Evolutionary conservation across 1,140 invertebrate species (phyloP).

Genomic region (Solen grandis): DNA sequence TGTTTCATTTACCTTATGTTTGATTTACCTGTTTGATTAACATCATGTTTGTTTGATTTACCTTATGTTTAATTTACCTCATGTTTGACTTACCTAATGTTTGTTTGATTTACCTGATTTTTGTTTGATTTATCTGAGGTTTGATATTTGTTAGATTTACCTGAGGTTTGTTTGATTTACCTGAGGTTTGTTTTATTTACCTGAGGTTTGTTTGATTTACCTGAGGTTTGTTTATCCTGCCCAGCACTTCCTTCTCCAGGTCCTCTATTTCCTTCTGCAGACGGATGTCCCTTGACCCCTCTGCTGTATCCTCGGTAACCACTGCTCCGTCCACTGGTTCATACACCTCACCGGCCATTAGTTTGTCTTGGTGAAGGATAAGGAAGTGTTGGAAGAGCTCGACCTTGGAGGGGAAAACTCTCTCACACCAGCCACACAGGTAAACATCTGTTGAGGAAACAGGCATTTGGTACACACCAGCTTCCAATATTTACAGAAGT

Average conservation of each 20-base stretch:
- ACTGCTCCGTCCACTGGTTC: neutral
- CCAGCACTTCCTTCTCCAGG: constrained; percentile 48
- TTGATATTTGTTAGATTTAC: too few relatives aligned
- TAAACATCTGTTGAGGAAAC: constrained; percentile 38
- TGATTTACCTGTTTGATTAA: too few relatives aligned
- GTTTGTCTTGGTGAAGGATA: constrained; percentile 41
- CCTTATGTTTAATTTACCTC: too few relatives aligned
- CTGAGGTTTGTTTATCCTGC: neutral
- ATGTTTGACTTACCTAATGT: too few relatives aligned
- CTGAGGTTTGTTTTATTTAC: too few relatives aligned
- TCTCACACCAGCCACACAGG: constrained; percentile 52
- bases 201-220: too few relatives aligned
- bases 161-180: too few relatives aligned
- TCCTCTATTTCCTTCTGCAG: constrained; percentile 51
- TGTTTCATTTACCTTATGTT: too few relatives aligned
- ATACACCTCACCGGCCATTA: constrained; percentile 33
- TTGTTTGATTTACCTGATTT: too few relatives aligned
- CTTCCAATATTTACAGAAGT: neutral
- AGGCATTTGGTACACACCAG: neutral
- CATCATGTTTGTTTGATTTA: too few relatives aligned
- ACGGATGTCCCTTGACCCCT: neutral
- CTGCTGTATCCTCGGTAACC: neutral
- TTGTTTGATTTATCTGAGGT: too few relatives aligned
- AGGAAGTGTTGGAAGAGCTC: constrained; percentile 54
- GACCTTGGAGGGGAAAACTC: constrained; percentile 39